Evolutionary conservation across 2,113 vertebrate species (phyloP).

Genomic region (Percopsis transmontana): DNA sequence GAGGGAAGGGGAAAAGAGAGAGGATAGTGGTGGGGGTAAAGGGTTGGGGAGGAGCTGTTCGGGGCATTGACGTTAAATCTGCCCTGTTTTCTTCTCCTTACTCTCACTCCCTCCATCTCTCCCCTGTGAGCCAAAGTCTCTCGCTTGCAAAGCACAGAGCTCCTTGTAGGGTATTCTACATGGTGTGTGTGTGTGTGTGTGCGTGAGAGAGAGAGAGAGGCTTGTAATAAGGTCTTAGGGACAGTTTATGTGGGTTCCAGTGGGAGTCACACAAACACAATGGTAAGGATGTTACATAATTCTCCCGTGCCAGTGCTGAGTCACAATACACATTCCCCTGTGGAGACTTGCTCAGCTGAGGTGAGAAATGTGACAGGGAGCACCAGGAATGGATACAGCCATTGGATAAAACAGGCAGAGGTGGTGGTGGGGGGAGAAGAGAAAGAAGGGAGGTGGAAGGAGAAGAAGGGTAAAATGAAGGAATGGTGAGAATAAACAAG

Average conservation of each 20-base stretch:
- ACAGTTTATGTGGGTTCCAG: conserved; percentile 4
- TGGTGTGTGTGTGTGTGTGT: no score
- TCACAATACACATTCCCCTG: background rate
- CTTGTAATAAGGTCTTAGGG: background rate
- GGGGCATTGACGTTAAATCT: no score
- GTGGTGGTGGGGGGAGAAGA: conserved; percentile 7
- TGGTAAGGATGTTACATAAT: conserved; percentile 28
- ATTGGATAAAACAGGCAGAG: conserved; percentile 20
- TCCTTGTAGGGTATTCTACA: no score
- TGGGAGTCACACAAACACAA: conserved; percentile 9
- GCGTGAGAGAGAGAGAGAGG: conserved; percentile 2
- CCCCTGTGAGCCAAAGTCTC: no score
- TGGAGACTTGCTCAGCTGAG: conserved; percentile 36
- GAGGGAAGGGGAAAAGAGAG: background rate
- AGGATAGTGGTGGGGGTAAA: background rate
- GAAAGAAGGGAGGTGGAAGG: conserved; percentile 22
- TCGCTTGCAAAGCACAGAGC: no score
- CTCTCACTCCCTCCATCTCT: no score
- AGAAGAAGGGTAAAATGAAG: background rate
- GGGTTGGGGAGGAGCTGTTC: background rate
- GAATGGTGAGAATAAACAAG: background rate
- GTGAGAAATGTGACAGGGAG: conserved; percentile 43
- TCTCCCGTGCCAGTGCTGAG: background rate
- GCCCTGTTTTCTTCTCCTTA: no score
- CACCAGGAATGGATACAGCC: conserved; percentile 23